A percentile compares a stretch with the other conserved stretches of the same genome.
These are phyloP conservation scores for Dromius quadrimaculatus DNA, from an alignment of 2,888 invertebrate genomes.

Conservation along the genomic window DNA sequence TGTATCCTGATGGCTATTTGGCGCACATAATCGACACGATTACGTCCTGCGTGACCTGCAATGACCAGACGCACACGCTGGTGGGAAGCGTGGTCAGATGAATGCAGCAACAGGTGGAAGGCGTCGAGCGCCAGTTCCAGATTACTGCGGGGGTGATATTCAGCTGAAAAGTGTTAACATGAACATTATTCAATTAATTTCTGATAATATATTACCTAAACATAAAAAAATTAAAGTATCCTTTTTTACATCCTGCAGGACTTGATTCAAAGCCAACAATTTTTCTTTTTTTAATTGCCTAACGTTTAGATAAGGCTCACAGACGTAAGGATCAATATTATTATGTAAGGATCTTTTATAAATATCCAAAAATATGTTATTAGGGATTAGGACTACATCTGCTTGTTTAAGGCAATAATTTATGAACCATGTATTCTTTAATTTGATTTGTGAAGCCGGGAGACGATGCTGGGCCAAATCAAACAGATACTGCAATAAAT, in stretches of 20 bases:
- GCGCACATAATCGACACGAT: neutral
- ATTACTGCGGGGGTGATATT: conserved; percentile 17
- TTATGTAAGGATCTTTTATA: conserved; percentile 1
- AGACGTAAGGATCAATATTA: neutral
- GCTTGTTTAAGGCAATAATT: neutral
- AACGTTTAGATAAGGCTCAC: conserved; percentile 26
- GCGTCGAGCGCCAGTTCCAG: conserved; percentile 27
- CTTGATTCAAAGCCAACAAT: neutral
- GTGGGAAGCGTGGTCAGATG: neutral
- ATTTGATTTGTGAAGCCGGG: neutral
- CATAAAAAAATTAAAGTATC: neutral
- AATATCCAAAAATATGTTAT: conserved; percentile 7
- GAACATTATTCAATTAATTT: too few relatives aligned
- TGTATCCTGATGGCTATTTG: neutral
- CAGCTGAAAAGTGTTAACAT: conserved; percentile 4
- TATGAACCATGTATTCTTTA: neutral
- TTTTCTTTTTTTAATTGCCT: conserved; percentile 15
- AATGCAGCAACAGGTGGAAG: conserved; percentile 12
- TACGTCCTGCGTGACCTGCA: conserved; percentile 1
- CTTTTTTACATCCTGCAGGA: conserved; percentile 4
- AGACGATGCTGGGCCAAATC: conserved; percentile 1
- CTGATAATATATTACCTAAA: neutral
- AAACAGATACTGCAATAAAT: conserved; percentile 9
- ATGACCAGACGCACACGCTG: neutral
- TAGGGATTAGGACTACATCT: conserved; percentile 23